These are phyloP conservation scores for Spodoptera litura DNA, from an alignment of 1,140 invertebrate species.

Conservation along the genomic window DNA sequence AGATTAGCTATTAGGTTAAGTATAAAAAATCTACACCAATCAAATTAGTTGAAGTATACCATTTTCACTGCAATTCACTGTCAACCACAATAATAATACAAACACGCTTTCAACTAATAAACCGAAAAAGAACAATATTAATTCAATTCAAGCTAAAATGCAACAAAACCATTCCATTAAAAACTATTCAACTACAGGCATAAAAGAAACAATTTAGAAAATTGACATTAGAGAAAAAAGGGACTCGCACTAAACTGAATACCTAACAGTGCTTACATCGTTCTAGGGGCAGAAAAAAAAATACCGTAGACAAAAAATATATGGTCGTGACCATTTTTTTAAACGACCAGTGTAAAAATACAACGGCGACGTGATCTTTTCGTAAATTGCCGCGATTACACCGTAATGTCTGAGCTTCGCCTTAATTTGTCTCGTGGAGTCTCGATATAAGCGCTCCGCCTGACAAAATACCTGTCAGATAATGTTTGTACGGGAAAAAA, in stretches of 20 bases:
- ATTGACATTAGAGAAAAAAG: slow-evolving; percentile 41
- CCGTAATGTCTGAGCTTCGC: slow-evolving; percentile 44
- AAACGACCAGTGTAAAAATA: slow-evolving; percentile 51
- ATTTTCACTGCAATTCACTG: too few species aligned
- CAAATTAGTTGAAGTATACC: too few species aligned
- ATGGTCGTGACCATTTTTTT: slow-evolving; percentile 48
- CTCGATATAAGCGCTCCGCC: slow-evolving; percentile 47
- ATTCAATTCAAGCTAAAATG: background rate
- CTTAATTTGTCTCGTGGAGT: slow-evolving; percentile 56
- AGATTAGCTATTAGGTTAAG: too few species aligned
- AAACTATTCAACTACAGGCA: slow-evolving; percentile 11
- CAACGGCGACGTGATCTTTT: slow-evolving; percentile 53
- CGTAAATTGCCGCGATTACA: slow-evolving; percentile 58
- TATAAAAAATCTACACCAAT: too few species aligned
- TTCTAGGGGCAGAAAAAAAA: background rate
- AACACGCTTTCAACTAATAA: too few species aligned
- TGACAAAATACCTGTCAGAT: slow-evolving; percentile 54
- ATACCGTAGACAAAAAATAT: slow-evolving; percentile 27
- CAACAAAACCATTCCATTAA: background rate
- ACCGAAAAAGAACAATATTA: too few species aligned
- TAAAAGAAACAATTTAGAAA: slow-evolving; percentile 31
- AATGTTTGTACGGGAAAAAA: slow-evolving; percentile 43
- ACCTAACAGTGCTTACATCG: slow-evolving; percentile 2
- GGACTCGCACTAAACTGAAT: slow-evolving; percentile 12
- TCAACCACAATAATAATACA: too few species aligned